Evolutionary conservation across 2,797 vertebrate genomes (phyloP), one percentile per base, ranked within the genome.

Genomic region (Esox masquinongy): DNA sequence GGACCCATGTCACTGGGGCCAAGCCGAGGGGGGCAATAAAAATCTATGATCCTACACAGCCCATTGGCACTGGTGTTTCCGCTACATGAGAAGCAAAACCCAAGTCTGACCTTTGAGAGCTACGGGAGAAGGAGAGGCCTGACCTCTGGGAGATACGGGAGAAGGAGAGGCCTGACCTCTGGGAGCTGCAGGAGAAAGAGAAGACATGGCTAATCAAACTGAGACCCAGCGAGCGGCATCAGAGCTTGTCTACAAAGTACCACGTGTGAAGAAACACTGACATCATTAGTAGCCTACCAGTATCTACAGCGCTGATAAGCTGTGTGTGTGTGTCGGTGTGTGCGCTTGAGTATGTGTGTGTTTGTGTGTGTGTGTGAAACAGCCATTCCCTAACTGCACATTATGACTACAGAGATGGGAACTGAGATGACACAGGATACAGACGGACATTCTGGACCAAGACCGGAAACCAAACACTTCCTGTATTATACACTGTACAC

Each of bases 381-480:
- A 29, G 14, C 24, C 11, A 15, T 14, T 26, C 59, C 24, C 24
- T 26, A 64, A 64, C 61, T 15, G 12, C 26, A 19, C 17, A 31
- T 50, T 1, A 7, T 56, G 19, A 59, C 56, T 59, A 17, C 34
- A 72, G 29, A 59, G 70, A 72, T 56, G 39, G 70, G 16, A 26
- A 17, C 4, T 68, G 11, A 1, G 71, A 56, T 59, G 71, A 69
- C 16, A 3, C 50, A 17, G 29, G 17, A 73, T 70, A 56, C 69
- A 72, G 69, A 64, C 43, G 34, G 15, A 22, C 63, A 63, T 78
- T 73, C 77, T 70, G 70, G 74, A 77, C 59, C 66, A 73, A 77
- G 72, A 80, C 75, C 36, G 70, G 82, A 86, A 88, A 87, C 80
- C 78, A 74, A 78, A 61, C 56, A 84, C 75, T 88, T 91, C 88